Evolutionary conservation across 2,113 vertebrate genomes (phyloP).

Genomic region (Toxostoma redivivum): DNA sequence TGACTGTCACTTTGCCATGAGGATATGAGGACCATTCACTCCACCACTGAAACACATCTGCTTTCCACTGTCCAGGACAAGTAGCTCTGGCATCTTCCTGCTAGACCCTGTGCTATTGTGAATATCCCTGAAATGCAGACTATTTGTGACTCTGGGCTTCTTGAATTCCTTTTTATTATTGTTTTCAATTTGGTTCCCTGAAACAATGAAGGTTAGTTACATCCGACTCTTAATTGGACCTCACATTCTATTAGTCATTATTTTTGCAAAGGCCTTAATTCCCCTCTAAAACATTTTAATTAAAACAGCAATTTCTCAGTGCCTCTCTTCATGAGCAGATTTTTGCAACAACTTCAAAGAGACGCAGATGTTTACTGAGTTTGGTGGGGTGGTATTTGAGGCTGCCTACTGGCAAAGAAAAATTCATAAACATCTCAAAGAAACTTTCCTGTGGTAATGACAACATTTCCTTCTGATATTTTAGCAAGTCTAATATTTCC

Average conservation of each 20-base stretch:
- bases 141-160: neutral
- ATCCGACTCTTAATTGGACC: neutral
- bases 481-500: conserved; percentile 48
- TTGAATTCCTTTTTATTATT: neutral
- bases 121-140: neutral
- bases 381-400: conserved; percentile 7
- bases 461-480: conserved; percentile 36
- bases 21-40: neutral
- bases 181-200: neutral
- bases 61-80: neutral
- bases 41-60: neutral
- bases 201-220: neutral
- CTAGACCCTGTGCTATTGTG: neutral
- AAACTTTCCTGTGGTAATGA: conserved; percentile 31
- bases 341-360: conserved; percentile 20
- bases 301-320: conserved; percentile 15
- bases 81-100: neutral
- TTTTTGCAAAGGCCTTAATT: conserved; percentile 39
- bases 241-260: neutral
- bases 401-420: conserved; percentile 23
- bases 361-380: conserved; percentile 22
- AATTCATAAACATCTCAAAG: conserved; percentile 18
- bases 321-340: neutral
- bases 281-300: conserved; percentile 35
- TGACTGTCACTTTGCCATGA: neutral